Base-by-base conservation (phyloP, 2,888 invertebrate genomes). In the Trichogramma dendrolimi region DNA sequence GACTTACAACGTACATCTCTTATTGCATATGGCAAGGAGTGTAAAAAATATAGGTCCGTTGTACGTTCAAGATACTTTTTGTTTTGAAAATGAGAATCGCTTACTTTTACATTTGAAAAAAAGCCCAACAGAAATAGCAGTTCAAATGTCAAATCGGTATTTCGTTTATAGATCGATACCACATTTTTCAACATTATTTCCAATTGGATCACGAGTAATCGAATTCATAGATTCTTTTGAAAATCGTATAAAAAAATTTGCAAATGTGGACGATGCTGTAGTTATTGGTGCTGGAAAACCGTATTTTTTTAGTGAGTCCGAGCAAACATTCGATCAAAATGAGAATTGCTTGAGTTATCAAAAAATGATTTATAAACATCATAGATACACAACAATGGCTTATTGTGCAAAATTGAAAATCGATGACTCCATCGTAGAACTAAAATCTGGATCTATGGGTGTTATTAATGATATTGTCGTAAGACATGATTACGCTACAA, bases 1-100 rank as follows among this genome's bases (percentile, higher is more conserved):
- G 61, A 53, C 6, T 2, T 64, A 61, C n/a, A 64, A 64, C 43
- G 40, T 61, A 2, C 61, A 64, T 61, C 7, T 61, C 14, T 49
- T 61, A 10, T 11, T 51, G 5, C 64, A 64, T 43, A 5, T 61
- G 10, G 53, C 7, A 39, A 48, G 49, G 4, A 49, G 63, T 49
- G 60, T 64, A n/a, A n/a, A 42, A 55, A 55, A 61, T 55, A 41
- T 43, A 42, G 61, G 61, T 11, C 58, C 61, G 1, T 51, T 58
- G 42, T 57, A 52, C 55, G 47, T 55, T 4, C 60, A 63, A 27
- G 41, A 63, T 55, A 39, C 58, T 10, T 59, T 56, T 39, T 50
- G 41, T 38, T 63, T 56, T 48, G 55, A 67, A 57, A 55, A 61
- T 55, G 46, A 61, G 41, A 51, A 55, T 39, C 8, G 53, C 4